A percentile compares a stretch with the other conserved stretches of the same genome.
phyloP scores from a whole-genome alignment of 1,140 invertebrate species.

The Pogonognathellus flavescens region DNA sequence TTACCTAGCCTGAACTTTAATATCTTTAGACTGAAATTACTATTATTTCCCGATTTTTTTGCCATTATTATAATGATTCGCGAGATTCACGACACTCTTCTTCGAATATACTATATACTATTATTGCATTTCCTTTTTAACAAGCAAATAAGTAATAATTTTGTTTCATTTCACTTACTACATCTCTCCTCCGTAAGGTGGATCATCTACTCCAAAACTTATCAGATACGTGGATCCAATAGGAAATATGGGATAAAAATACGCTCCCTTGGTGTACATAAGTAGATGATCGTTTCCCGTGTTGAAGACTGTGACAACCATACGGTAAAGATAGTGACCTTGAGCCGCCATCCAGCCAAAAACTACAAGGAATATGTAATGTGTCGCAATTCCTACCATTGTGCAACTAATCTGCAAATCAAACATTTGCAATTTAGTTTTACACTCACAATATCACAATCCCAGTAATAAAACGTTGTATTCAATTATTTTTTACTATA shows the following conservation, averaged over 20 bases:
- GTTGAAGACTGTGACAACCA: conserved; percentile 70
- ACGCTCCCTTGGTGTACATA: conserved; percentile 69
- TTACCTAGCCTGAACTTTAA: too few relatives aligned
- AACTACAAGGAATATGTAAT: conserved; percentile 76
- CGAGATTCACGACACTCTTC: too few relatives aligned
- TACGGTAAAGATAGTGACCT: conserved; percentile 72
- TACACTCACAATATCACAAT: too few relatives aligned
- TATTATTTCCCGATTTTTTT: too few relatives aligned
- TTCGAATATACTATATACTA: too few relatives aligned
- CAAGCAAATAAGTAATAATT: too few relatives aligned
- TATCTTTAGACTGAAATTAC: too few relatives aligned
- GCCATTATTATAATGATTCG: too few relatives aligned
- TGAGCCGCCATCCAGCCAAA: conserved; percentile 77
- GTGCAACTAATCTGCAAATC: conserved; percentile 69
- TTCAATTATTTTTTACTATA: too few relatives aligned
- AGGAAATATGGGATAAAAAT: conserved; percentile 72
- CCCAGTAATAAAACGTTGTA: too few relatives aligned
- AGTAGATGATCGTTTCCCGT: conserved; percentile 56
- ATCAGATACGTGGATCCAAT: conserved; percentile 69
- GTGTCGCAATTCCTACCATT: conserved; percentile 74
- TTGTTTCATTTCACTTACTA: conserved; percentile 34
- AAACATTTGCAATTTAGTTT: too few relatives aligned
- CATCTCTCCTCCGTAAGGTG: conserved; percentile 65
- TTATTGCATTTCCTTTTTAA: too few relatives aligned
- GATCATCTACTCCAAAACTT: conserved; percentile 15